A percentile compares a stretch with the other conserved stretches of the same genome.
phyloP scores from a whole-genome alignment of 2,888 invertebrate genomes.

The Saturnia japonica region DNA sequence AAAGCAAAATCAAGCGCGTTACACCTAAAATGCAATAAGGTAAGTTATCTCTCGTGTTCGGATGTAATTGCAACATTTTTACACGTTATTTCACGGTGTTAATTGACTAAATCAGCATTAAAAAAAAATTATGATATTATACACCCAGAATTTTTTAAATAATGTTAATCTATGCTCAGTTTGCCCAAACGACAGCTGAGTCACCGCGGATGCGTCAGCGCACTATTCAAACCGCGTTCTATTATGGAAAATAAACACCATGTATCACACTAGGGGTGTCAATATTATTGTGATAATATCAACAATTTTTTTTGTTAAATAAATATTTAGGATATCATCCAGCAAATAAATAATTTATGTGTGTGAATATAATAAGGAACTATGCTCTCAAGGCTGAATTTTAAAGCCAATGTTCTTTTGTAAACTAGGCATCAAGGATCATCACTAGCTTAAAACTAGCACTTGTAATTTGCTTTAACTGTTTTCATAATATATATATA shows the following conservation, averaged over 20 bases:
- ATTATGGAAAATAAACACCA: conserved; percentile 47
- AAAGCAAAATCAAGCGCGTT: too few species aligned
- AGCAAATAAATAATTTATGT: neutral
- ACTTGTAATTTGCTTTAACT: too few species aligned
- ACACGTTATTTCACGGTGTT: too few species aligned
- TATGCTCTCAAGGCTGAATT: neutral
- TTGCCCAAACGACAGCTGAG: conserved; percentile 54
- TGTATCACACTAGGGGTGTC: conserved; percentile 39
- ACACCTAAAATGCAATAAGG: too few species aligned
- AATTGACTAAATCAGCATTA: neutral
- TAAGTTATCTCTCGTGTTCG: too few species aligned
- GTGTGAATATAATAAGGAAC: neutral
- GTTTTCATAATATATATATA: too few species aligned
- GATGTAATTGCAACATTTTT: too few species aligned
- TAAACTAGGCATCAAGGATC: too few species aligned
- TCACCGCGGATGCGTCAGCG: conserved; percentile 65
- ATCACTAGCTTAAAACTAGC: too few species aligned
- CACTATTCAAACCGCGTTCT: conserved; percentile 32
- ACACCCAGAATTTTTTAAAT: conserved; percentile 22
- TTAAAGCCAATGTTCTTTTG: too few species aligned
- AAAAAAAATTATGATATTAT: too few species aligned
- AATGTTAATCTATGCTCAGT: conserved; percentile 33
- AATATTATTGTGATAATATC: neutral
- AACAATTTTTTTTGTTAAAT: neutral
- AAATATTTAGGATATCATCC: neutral